Percentiles rank a stretch among this genome's conserved stretches.
phyloP scores from a whole-genome alignment of 37 sponge, comb jelly and placozoan species.

The Cliona cf. orientalis region DNA sequence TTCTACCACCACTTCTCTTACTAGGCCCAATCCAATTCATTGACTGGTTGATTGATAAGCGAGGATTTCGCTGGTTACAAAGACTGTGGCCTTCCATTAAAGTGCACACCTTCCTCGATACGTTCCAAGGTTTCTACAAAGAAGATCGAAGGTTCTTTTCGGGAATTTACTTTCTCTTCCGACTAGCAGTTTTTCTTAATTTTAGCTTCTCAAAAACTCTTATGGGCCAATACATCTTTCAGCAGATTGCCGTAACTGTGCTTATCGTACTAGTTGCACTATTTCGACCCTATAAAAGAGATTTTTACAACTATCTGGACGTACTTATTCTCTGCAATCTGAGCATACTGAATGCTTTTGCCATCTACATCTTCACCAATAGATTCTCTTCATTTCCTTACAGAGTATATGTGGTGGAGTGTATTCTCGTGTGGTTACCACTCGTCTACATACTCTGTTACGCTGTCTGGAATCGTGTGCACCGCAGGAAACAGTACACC shows the following conservation, averaged over 20 bases:
- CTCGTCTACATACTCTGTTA: neutral
- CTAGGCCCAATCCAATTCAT: neutral
- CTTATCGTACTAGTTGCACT: neutral
- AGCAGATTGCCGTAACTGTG: neutral
- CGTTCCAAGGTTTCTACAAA: neutral
- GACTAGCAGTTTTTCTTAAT: neutral
- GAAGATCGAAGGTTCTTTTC: neutral
- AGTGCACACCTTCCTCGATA: neutral
- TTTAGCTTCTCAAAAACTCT: neutral
- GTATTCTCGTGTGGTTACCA: neutral
- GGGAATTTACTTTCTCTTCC: slow-evolving; percentile 6
- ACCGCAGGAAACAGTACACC: too few relatives aligned
- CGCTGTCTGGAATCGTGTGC: neutral
- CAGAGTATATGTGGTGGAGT: neutral
- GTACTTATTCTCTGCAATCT: neutral
- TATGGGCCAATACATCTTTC: neutral
- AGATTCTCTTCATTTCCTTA: neutral
- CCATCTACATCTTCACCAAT: neutral
- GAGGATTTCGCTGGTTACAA: neutral
- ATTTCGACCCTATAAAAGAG: neutral
- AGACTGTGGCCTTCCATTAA: neutral
- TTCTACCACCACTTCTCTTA: neutral
- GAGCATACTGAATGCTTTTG: neutral
- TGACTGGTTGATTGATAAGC: neutral
- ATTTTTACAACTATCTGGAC: neutral